phyloP scores from a whole-genome alignment of 2,113 vertebrate species.

The Odocoileus hemionus region DNA sequence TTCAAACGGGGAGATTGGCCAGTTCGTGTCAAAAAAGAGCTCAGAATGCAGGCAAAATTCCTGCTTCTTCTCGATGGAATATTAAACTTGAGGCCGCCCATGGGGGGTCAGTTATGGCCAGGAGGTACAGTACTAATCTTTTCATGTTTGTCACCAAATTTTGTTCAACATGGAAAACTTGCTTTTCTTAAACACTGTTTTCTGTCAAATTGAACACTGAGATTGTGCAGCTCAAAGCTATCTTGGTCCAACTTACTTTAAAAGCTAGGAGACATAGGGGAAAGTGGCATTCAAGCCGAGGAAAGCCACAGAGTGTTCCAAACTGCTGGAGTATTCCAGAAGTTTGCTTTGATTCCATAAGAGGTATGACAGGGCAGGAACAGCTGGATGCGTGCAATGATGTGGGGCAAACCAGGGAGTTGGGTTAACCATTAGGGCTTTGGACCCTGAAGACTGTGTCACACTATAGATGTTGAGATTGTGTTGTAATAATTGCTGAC shows the following conservation, averaged over 20 bases:
- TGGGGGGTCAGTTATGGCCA: neutral
- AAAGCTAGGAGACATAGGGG: neutral
- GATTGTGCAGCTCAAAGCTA: neutral
- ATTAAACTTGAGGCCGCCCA: neutral
- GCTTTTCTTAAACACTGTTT: neutral
- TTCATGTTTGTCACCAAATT: neutral
- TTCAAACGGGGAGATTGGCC: neutral
- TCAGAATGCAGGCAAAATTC: neutral
- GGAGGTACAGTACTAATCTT: neutral
- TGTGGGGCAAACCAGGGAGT: neutral
- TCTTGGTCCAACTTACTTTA: neutral
- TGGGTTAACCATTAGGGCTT: neutral
- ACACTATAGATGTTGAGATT: neutral
- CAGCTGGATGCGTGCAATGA: neutral
- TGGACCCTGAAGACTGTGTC: neutral
- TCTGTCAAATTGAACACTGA: neutral
- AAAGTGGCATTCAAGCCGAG: neutral
- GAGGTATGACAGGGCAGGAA: neutral
- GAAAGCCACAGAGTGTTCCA: neutral
- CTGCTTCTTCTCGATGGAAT: neutral
- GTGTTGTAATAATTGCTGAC: neutral
- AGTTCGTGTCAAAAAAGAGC: neutral
- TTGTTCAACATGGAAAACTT: neutral
- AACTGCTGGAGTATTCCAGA: neutral
- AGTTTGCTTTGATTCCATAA: slow-evolving; percentile 8